Evolutionary conservation across 2,797 vertebrate species (phyloP), one percentile per base, ranked within the genome.

Genomic region (Poeciliopsis presidionis): DNA sequence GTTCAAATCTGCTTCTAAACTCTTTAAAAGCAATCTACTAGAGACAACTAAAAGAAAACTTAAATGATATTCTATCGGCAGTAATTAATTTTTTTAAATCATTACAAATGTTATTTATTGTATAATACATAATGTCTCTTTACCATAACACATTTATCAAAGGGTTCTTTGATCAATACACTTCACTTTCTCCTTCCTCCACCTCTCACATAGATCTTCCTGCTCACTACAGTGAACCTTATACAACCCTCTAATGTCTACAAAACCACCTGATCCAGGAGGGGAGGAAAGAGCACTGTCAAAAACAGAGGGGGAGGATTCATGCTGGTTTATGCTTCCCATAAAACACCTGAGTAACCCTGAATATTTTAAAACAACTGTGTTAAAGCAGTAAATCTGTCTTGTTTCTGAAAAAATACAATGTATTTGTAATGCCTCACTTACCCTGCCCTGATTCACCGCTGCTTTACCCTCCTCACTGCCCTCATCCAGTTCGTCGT

Each of bases 401-500:
- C 36, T 76, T 43, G 55, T 47, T 55, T 12, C n/a, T 67, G 16
- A 77, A 77, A 63, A 0, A 78, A 30, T 6, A 18, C 1, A 71
- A 30, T 30, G 6, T 70, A 57, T 36, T 47, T 33, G 61, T 30
- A 20, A 47, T 18, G 73, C 76, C 83, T 82, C 81, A 63, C 80
- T 83, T 89, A 98, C 98, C 97, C 98, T 97, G 92, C 97, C 98
- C 90, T 97, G 97, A 91, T 95, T 97, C 91, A 96, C 96, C 1
- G 97, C 97, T 4, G 97, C 97, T 90, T 97, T 97, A 75, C 97
- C 97, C 91, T 99, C 98, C 83, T 98, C 97, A 0, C 97, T 99
- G 86, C 96, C 96, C 80, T 97, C 97, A 63, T 99, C 97, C 96
- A 99, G 95, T 93, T 99, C 98, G 1, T 99, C 97, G 5, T 99